Conservation (phyloP, 2,797 vertebrate species). For the Manis crassicaudata region DNA sequence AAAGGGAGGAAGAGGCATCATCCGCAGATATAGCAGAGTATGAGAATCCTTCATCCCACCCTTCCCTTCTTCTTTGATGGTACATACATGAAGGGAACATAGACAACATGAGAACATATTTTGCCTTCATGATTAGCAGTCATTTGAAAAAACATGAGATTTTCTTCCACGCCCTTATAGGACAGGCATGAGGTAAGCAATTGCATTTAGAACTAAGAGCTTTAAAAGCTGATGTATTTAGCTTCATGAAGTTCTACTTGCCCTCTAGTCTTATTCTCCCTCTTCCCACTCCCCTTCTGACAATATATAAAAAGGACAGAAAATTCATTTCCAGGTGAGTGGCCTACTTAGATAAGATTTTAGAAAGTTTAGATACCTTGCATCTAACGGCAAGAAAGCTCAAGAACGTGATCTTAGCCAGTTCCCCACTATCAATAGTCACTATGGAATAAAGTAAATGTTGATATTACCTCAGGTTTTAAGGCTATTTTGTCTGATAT, state of each 20-base stretch:
- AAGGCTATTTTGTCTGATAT: background rate
- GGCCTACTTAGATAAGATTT: background rate
- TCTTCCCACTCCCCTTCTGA: background rate
- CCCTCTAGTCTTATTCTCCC: background rate
- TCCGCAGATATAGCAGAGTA: background rate
- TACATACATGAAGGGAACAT: background rate
- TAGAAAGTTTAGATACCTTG: background rate
- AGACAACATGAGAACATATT: background rate
- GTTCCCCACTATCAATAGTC: background rate
- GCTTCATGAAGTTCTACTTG: background rate
- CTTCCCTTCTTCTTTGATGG: background rate
- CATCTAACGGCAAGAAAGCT: background rate
- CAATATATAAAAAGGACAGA: background rate
- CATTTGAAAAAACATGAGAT: background rate
- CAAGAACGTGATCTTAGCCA: background rate
- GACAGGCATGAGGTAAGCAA: background rate
- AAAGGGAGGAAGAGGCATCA: background rate
- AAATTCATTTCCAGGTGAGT: background rate
- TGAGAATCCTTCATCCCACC: background rate
- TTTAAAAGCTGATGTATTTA: background rate
- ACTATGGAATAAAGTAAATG: background rate
- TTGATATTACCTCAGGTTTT: background rate
- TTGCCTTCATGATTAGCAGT: background rate
- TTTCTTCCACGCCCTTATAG: background rate
- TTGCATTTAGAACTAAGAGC: background rate